Base-by-base conservation (phyloP, 2,797 vertebrate species). In the Schizopygopsis malacanthus region DNA sequence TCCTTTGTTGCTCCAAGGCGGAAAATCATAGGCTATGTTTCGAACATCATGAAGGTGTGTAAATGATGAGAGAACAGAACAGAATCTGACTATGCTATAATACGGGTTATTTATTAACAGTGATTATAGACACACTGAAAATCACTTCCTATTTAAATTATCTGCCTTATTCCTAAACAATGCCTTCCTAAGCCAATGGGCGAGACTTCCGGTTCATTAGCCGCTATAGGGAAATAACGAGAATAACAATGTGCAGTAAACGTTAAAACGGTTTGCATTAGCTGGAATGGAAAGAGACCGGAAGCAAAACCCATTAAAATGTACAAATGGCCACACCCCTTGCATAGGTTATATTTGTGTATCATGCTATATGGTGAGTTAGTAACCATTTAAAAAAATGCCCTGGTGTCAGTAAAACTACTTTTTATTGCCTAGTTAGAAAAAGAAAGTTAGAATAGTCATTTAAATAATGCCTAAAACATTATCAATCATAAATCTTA, bases 91-190 rank as follows among this genome's bases (percentile, higher is more conserved):
- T 37, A 37, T 67, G 71, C 45, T 25, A 47, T 25, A 47, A 47
- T 70, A 10, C 1, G n/a, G 63, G 7, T 67, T 69, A 69, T 18
- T 20, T 39, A 37, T 69, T 69, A 69, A 69, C 33, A 71, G 20
- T 12, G 20, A 12, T 22, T 71, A 12, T 43, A 71, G 20, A 71
- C 8, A 16, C 7, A 18, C 10, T 72, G 1, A 75, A 75, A 50
- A 75, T 20, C 47, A 20, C 47, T 52, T 52, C 72, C 45, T 75
- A 75, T 75, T 52, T 16, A 52, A 75, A 75, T 16, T 72, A 73
- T 43, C 43, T 8, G 10, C 43, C 43, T 43, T 43, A 43, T 43
- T 11, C 9, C 43, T 43, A 43, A 43, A 43, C 43, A 9, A 33
- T 33, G 28, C 28, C 28, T 33, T 33, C 28, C 28, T 43, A 43